These are phyloP conservation scores for Lottia gigantea DNA, from an alignment of 2,888 invertebrate species.

Conservation along the genomic window DNA sequence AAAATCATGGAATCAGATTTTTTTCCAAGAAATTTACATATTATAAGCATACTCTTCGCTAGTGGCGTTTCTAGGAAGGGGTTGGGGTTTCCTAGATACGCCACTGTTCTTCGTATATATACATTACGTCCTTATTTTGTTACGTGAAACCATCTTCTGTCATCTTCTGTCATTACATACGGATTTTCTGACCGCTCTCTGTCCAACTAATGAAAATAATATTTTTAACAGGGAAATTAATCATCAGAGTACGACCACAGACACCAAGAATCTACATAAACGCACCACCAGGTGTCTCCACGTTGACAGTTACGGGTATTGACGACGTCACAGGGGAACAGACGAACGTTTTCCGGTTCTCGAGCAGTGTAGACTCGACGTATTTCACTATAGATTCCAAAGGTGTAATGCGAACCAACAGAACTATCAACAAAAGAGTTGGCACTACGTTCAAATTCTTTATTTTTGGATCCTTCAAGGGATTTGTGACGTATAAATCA, in stretches of 20 bases:
- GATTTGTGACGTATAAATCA: conserved; percentile 32
- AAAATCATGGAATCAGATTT: too few relatives aligned
- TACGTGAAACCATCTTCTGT: too few relatives aligned
- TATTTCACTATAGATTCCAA: conserved; percentile 39
- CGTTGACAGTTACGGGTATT: conserved; percentile 41
- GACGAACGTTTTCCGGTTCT: conserved; percentile 30
- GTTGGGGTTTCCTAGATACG: too few relatives aligned
- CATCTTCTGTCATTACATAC: too few relatives aligned
- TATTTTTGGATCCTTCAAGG: conserved; percentile 33
- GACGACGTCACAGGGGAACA: conserved; percentile 37
- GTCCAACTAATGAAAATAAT: too few relatives aligned
- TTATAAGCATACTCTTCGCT: too few relatives aligned
- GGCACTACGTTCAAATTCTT: conserved; percentile 43
- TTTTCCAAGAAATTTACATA: too few relatives aligned
- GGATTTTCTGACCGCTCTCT: too few relatives aligned
- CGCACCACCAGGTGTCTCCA: conserved; percentile 39
- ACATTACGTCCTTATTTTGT: too few relatives aligned
- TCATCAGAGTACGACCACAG: conserved; percentile 38
- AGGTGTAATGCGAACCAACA: conserved; percentile 38
- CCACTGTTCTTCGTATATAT: too few relatives aligned
- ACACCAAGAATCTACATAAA: conserved; percentile 45
- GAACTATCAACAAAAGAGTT: conserved; percentile 38
- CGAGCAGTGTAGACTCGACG: conserved; percentile 28
- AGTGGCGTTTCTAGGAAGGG: too few relatives aligned
- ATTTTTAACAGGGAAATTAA: conserved; percentile 27